These are phyloP conservation scores for Oegoconia quadripuncta DNA, from an alignment of 2,888 invertebrate species.

Conservation along the genomic window DNA sequence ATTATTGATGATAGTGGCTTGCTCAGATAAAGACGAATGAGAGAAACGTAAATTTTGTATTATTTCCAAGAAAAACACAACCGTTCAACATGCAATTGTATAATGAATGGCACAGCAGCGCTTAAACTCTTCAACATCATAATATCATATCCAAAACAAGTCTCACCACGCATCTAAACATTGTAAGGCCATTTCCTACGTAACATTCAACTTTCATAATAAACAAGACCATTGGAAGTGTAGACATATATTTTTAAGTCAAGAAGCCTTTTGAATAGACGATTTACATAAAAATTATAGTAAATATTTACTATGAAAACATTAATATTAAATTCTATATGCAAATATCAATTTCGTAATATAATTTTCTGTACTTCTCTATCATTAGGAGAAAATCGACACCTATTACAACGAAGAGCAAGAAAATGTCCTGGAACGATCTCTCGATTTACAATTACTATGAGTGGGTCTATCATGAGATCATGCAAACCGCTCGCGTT, in stretches of 20 bases:
- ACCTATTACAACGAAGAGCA: slow-evolving; percentile 42
- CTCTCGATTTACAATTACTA: slow-evolving; percentile 44
- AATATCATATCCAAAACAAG: slow-evolving; percentile 30
- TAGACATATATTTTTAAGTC: slow-evolving; percentile 40
- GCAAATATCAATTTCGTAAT: slow-evolving; percentile 50
- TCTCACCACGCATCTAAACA: slow-evolving; percentile 24
- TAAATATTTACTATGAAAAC: slow-evolving; percentile 51
- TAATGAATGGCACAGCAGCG: neutral
- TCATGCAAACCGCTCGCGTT: too few relatives aligned
- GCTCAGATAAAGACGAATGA: slow-evolving; percentile 18
- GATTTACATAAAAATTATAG: slow-evolving; percentile 35
- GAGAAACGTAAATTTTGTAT: slow-evolving; percentile 17
- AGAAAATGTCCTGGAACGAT: slow-evolving; percentile 27
- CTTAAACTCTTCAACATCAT: slow-evolving; percentile 22
- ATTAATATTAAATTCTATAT: slow-evolving; percentile 58
- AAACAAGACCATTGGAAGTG: slow-evolving; percentile 43
- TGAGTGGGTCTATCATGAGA: too few relatives aligned
- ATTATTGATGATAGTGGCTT: slow-evolving; percentile 24
- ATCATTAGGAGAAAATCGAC: slow-evolving; percentile 54
- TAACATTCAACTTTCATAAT: slow-evolving; percentile 47
- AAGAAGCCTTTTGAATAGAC: slow-evolving; percentile 41
- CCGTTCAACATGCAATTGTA: slow-evolving; percentile 15
- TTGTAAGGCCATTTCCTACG: slow-evolving; percentile 44
- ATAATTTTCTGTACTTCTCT: slow-evolving; percentile 52
- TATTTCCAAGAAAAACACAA: slow-evolving; percentile 38